A percentile compares a stretch with the other conserved stretches of the same genome.
Conservation (phyloP, 2,797 vertebrate genomes). For the Chrosomus eos region DNA sequence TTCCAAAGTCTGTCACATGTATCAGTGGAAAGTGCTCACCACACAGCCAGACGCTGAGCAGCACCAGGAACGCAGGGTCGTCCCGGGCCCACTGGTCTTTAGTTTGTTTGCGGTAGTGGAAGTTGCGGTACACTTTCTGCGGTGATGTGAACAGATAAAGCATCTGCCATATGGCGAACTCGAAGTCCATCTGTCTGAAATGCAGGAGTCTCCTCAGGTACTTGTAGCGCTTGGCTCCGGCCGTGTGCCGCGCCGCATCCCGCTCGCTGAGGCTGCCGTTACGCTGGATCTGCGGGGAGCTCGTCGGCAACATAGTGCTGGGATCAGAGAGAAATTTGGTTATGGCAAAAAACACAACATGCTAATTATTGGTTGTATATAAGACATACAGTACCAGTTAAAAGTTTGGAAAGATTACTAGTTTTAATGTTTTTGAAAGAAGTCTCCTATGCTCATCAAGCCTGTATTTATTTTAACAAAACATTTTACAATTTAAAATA, state of each 20-base stretch:
- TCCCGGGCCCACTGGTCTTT: slow-evolving; percentile 99
- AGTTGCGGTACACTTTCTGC: slow-evolving; percentile 97
- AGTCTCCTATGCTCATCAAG: too few relatives aligned
- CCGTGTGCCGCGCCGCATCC: slow-evolving; percentile 90
- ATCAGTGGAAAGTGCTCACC: slow-evolving; percentile 75
- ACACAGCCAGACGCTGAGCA: slow-evolving; percentile 95
- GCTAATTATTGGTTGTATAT: neutral
- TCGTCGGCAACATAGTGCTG: slow-evolving; percentile 88
- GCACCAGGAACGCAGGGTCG: slow-evolving; percentile 93
- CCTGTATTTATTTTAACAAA: too few relatives aligned
- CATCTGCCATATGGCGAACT: slow-evolving; percentile 98
- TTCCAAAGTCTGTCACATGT: neutral
- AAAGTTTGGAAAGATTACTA: too few relatives aligned
- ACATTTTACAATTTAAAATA: too few relatives aligned
- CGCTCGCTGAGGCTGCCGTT: slow-evolving; percentile 80
- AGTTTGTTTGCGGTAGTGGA: slow-evolving; percentile 98
- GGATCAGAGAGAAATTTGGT: neutral
- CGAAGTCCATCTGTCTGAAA: slow-evolving; percentile 95
- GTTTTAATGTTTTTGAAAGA: too few relatives aligned
- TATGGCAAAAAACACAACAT: neutral
- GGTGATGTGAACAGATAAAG: slow-evolving; percentile 96
- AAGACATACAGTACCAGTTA: too few relatives aligned
- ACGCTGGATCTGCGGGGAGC: slow-evolving; percentile 72
- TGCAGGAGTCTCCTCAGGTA: slow-evolving; percentile 92
- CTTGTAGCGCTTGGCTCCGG: slow-evolving; percentile 95